Evolutionary conservation across 1,140 invertebrate genomes (phyloP), one percentile per base, ranked within the genome.

Genomic region (Sycophila sp.): DNA sequence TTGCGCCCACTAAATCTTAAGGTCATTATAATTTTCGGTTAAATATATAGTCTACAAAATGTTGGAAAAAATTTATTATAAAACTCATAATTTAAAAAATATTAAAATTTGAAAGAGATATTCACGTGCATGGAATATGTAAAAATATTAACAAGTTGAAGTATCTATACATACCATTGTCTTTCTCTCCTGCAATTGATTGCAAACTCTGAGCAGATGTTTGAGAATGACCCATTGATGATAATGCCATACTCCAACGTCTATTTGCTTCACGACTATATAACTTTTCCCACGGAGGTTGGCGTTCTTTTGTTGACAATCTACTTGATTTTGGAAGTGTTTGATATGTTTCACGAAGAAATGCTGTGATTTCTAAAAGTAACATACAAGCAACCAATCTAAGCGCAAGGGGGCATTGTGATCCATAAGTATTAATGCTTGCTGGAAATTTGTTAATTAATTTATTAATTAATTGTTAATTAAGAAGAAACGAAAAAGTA

Each of bases 331-430:
- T 94, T 1, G 93, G 93, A 40, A 94, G 80, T 28, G 89, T 91
- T 73, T 93, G 94, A 83, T 98, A 99, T 0, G 96, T 98, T 86
- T 99, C 98, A 15, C 98, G 87, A 22, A 99, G 85, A 83, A 99
- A 99, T 0, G 96, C 92, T 0, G 98, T 99, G 30, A 99, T 98
- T 89, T 99, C 98, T 75, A 96, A 89, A 4, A 99, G 88, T 4
- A 99, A 87, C 40, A 97, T 91, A 81, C 96, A 98, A 1, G 97
- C 97, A 11, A 99, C 89, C 71, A 99, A 87, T 77, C 97, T 91
- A 7, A 99, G 86, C 1, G 97, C 95, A 65, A 96, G 90, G 1
- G 98, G 98, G 86, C 98, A 99, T 24, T 91, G 89, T 24, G 92
- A 92, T 51, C 96, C 96, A 70, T 92, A 93, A 0, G 91, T 86